These are phyloP conservation scores for Dolichopus griseipennis DNA, from an alignment of 2,888 invertebrate genomes.

Conservation along the genomic window DNA sequence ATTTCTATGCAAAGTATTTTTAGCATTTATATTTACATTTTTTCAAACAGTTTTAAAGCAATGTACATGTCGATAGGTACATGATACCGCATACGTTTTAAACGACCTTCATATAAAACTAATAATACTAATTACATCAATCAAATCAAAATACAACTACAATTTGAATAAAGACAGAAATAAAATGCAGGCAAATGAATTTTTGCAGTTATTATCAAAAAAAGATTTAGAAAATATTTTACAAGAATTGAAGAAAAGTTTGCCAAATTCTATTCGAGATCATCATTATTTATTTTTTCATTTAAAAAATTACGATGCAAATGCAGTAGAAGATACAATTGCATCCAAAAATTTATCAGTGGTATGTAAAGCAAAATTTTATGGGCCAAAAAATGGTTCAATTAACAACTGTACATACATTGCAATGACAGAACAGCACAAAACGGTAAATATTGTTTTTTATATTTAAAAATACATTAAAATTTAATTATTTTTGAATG, in stretches of 20 bases:
- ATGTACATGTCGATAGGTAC: no score
- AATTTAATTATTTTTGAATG: no score
- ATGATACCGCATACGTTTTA: no score
- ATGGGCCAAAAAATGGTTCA: slow-evolving; percentile 16
- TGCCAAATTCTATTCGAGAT: slow-evolving; percentile 15
- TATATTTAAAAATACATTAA: neutral
- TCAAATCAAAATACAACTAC: no score
- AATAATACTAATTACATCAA: no score
- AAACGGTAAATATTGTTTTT: neutral
- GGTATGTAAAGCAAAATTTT: slow-evolving; percentile 16
- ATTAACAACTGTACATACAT: slow-evolving; percentile 20
- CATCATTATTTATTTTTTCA: slow-evolving; percentile 18
- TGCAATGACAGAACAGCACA: slow-evolving; percentile 12
- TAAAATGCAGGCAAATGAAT: slow-evolving; percentile 5
- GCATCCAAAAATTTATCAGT: slow-evolving; percentile 9
- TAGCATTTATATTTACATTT: no score
- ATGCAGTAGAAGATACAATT: neutral
- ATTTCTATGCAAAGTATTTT: no score
- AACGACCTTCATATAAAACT: no score
- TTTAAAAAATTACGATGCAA: slow-evolving; percentile 12
- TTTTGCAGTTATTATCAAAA: slow-evolving; percentile 14
- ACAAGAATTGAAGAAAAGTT: neutral
- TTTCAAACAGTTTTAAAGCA: no score
- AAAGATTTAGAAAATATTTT: slow-evolving; percentile 13
- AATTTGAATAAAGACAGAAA: no score